phyloP scores from a whole-genome alignment of 2,888 invertebrate species.

The Sinodicranocentrus sp. region DNA sequence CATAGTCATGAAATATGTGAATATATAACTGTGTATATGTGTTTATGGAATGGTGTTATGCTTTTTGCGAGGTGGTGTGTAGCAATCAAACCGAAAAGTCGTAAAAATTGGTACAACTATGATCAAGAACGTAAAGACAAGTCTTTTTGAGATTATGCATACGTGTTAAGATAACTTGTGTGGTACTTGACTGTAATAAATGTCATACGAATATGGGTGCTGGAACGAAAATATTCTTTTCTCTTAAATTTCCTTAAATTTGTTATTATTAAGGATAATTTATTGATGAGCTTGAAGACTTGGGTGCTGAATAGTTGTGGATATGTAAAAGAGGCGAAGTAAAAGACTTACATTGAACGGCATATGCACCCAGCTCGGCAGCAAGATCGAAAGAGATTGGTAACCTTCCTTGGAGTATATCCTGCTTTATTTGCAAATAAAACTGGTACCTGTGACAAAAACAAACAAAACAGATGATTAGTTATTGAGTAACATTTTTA shows the following conservation, averaged over 20 bases:
- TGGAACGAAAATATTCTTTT: slow-evolving; percentile 30
- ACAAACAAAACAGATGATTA: slow-evolving; percentile 52
- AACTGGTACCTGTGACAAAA: slow-evolving; percentile 94
- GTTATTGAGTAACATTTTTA: not conserved
- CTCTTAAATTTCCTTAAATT: too few relatives aligned
- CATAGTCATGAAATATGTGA: slow-evolving; percentile 37
- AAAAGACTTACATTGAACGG: slow-evolving; percentile 92
- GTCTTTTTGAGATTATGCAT: too few relatives aligned
- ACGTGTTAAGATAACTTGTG: slow-evolving; percentile 28
- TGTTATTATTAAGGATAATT: too few relatives aligned
- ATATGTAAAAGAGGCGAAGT: too few relatives aligned
- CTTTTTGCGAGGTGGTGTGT: not conserved
- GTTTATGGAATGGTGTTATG: not conserved
- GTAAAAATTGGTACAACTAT: slow-evolving; percentile 8
- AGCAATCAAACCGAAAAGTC: slow-evolving; percentile 50
- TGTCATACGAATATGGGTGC: slow-evolving; percentile 54
- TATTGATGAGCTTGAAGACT: too few relatives aligned
- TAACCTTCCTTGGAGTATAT: slow-evolving; percentile 94
- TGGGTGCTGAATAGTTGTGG: too few relatives aligned
- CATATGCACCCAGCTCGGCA: slow-evolving; percentile 93
- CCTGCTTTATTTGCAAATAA: slow-evolving; percentile 97
- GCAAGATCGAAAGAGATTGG: slow-evolving; percentile 94
- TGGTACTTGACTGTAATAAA: slow-evolving; percentile 38
- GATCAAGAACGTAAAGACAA: not conserved
- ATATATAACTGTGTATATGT: not conserved